A percentile compares a stretch with the other conserved stretches of the same genome.
Conservation (phyloP, 2,113 vertebrate species). For the Nerophis ophidion region DNA sequence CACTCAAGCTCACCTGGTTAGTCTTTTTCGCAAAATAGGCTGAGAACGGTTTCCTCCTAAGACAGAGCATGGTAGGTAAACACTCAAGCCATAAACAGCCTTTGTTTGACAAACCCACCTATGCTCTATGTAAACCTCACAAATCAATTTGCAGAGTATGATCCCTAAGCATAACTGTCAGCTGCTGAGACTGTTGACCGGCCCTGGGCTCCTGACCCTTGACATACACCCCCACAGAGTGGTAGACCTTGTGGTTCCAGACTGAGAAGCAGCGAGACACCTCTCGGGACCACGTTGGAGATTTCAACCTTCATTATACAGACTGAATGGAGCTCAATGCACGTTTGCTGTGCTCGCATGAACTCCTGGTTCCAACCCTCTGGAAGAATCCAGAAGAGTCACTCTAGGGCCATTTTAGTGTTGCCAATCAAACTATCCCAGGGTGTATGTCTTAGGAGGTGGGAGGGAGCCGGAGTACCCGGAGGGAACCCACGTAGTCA, state of each 20-base stretch:
- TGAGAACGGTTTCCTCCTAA: slow-evolving; percentile 30
- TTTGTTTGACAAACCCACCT: slow-evolving; percentile 53
- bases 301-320: slow-evolving; percentile 12
- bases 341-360: slow-evolving; percentile 1
- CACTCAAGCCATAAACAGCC: slow-evolving; percentile 47
- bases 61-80: slow-evolving; percentile 43
- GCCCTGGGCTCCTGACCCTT: slow-evolving; percentile 51
- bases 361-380: not conserved
- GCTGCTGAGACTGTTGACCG: slow-evolving; percentile 33
- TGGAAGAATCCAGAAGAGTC: no score
- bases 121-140: slow-evolving; percentile 56
- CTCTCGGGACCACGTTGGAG: slow-evolving; percentile 16
- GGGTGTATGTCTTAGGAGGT: no score
- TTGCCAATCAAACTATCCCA: no score
- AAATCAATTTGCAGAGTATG: slow-evolving; percentile 57
- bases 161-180: slow-evolving; percentile 57
- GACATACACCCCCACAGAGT: slow-evolving; percentile 32
- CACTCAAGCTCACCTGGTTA: not conserved
- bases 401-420: no score
- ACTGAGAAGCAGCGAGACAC: slow-evolving; percentile 18
- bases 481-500: no score
- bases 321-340: slow-evolving; percentile 6
- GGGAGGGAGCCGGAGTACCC: no score
- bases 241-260: slow-evolving; percentile 44
- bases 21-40: slow-evolving; percentile 29